Evolutionary conservation across 2,797 vertebrate species (phyloP), one percentile per base, ranked within the genome.

Genomic region (Tamandua tetradactyla): DNA sequence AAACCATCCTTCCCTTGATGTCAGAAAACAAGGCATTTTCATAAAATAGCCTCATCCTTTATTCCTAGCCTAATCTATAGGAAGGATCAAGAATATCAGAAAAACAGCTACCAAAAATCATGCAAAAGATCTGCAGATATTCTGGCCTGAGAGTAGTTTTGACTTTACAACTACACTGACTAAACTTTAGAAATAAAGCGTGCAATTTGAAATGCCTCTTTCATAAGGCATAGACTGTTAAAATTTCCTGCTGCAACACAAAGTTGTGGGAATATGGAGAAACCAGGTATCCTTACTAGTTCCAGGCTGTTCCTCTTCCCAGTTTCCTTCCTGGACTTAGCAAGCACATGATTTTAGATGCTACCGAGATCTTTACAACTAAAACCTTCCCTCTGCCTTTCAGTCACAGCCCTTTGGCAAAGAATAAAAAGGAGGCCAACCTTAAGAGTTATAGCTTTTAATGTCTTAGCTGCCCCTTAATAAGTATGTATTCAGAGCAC

Each of bases 401-500:
- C 75, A 96, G 88, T 92, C 35, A 72, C 30, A 95, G 91, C 37
- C 92, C 92, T 96, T 87, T 86, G 93, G 94, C 94, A 95, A 83
- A 71, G 68, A 96, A 93, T 87, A 69, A 94, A 95, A 96, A 37
- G 30, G 87, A 96, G 92, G 89, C 66, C 93, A 95, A 85, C 76
- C 94, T 97, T 97, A 80, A 92, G 88, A 95, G 96, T 97, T 94
- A 89, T 47, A 92, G 52, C 85, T 66, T 93, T 97, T 96, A 97
- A 71, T 97, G 66, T 92, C 90, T 97, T 97, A 96, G 92, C 94
- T 96, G 92, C 76, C 96, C 93, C 97, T 97, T 97, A 97, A 97
- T 97, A 97, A 94, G 94, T 13, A 96, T 97, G 92, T 96, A 97
- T 98, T 97, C 96, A 98, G 62, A 94, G 94, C 94, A 95, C 87